phyloP scores from a whole-genome alignment of 2,113 vertebrate genomes.

The Mesoclemmys tuberculata region DNA sequence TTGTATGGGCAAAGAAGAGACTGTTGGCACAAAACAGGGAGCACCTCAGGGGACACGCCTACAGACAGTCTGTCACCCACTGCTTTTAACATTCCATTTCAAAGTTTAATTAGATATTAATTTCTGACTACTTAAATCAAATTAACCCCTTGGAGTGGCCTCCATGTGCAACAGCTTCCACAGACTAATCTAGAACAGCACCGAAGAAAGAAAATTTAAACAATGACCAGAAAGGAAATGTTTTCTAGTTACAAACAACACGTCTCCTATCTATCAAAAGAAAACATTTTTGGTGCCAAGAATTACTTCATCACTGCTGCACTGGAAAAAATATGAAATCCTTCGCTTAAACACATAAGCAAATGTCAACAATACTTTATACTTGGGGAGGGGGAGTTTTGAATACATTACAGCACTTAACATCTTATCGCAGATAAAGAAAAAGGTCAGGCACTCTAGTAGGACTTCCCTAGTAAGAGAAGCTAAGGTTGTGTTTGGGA shows the following conservation, averaged over 20 bases:
- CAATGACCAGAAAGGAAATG: not conserved
- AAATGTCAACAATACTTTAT: not conserved
- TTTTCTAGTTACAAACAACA: not conserved
- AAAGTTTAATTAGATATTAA: conserved; percentile 73
- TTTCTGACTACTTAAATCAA: conserved; percentile 60
- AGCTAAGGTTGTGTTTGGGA: not conserved
- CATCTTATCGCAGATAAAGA: not conserved
- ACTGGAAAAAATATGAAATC: not conserved
- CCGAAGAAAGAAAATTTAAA: not conserved
- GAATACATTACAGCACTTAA: not conserved
- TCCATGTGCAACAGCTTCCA: not conserved
- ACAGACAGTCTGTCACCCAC: conserved; percentile 78
- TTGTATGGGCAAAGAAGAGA: conserved; percentile 46
- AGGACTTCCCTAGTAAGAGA: not conserved
- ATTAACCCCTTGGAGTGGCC: conserved; percentile 32
- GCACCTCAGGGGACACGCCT: conserved; percentile 73
- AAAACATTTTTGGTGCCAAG: not conserved
- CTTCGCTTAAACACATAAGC: not conserved
- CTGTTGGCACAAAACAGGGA: conserved; percentile 57
- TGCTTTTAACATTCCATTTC: conserved; percentile 66
- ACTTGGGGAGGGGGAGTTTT: not conserved
- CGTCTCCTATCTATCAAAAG: not conserved
- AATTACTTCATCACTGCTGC: not conserved
- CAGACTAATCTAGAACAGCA: conserved; percentile 4
- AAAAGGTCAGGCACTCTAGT: not conserved